Percentiles rank a stretch among this genome's conserved stretches.
Conservation (phyloP, 2,888 invertebrate species). For the Sepiola atlantica region DNA sequence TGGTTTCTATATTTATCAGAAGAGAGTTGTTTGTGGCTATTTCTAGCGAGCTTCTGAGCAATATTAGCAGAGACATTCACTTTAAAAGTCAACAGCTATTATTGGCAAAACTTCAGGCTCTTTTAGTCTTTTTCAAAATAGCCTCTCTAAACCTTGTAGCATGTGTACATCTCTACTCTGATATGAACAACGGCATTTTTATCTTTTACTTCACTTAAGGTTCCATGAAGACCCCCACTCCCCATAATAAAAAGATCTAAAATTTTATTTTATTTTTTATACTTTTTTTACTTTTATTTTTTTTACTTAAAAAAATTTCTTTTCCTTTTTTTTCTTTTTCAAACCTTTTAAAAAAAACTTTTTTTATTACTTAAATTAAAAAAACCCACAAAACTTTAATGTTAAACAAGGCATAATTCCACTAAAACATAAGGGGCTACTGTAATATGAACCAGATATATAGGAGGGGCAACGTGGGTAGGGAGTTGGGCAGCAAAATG, state of each 20-base stretch:
- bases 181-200: neutral
- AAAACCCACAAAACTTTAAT: too few relatives aligned
- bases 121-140: constrained; percentile 6
- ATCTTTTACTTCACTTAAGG: neutral
- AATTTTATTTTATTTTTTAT: neutral
- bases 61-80: neutral
- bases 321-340: too few relatives aligned
- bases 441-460: too few relatives aligned
- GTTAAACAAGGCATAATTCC: too few relatives aligned
- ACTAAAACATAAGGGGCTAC: too few relatives aligned
- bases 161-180: neutral
- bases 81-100: constrained; percentile 13
- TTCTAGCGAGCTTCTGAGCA: neutral
- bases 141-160: neutral
- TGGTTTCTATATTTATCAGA: neutral
- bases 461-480: too few relatives aligned
- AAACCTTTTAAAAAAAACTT: too few relatives aligned
- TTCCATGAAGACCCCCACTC: neutral
- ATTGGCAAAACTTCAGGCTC: constrained; percentile 9
- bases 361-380: too few relatives aligned
- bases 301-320: too few relatives aligned
- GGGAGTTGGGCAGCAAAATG: too few relatives aligned
- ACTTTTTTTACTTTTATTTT: too few relatives aligned
- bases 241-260: neutral
- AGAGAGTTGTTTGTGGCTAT: neutral